These are phyloP conservation scores for Drosophila melanocephala DNA, from an alignment of 2,888 invertebrate species.

Conservation along the genomic window DNA sequence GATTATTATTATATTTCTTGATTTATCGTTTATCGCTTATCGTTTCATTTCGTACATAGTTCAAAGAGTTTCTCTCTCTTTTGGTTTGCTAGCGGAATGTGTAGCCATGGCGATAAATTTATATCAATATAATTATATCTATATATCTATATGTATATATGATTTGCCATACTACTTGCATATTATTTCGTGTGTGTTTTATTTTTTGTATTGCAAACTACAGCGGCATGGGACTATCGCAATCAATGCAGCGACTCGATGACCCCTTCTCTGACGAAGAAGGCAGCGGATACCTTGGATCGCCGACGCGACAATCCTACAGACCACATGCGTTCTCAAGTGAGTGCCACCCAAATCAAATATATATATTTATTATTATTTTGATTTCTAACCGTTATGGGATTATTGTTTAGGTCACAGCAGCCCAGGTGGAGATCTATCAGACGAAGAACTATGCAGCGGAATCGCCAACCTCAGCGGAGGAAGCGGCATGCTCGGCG, in stretches of 20 bases:
- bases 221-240: conserved; percentile 86
- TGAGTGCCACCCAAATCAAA: conserved; percentile 43
- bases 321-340: conserved; percentile 87
- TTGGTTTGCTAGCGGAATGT: conserved; percentile 55
- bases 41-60: conserved; percentile 44
- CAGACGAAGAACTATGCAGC: conserved; percentile 86
- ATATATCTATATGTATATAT: background rate
- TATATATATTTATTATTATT: background rate
- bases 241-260: conserved; percentile 86
- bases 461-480: conserved; percentile 85
- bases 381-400: background rate
- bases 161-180: conserved; percentile 20
- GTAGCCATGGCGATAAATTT: conserved; percentile 46
- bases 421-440: conserved; percentile 86
- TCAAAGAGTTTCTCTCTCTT: conserved; percentile 26
- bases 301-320: conserved; percentile 86
- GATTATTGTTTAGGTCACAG: conserved; percentile 83
- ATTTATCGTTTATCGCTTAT: conserved; percentile 59
- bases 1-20: conserved; percentile 69
- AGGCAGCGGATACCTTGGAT: conserved; percentile 87
- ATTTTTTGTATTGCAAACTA: conserved; percentile 44
- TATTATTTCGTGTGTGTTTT: conserved; percentile 24
- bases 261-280: conserved; percentile 96
- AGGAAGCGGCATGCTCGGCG: conserved; percentile 77
- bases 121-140: background rate